Base-by-base conservation (phyloP, 1,140 invertebrate genomes). In the Rhynchophorus ferrugineus region DNA sequence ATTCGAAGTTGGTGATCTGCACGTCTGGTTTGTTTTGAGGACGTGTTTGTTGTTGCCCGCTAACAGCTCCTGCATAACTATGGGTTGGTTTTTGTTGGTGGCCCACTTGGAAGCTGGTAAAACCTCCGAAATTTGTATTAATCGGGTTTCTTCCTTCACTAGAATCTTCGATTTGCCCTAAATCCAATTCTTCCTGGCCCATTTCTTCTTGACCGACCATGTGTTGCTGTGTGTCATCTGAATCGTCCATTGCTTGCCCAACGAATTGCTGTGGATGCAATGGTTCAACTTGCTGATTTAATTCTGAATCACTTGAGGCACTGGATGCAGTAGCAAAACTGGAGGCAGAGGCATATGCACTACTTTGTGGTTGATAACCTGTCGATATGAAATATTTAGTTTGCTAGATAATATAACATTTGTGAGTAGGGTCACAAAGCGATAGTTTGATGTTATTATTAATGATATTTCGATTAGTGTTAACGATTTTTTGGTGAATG, bases 241-340 rank as follows among this genome's bases (percentile, higher is more conserved):
- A 36, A 34, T 49, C 37, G 14, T 49, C 52, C 3, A 17, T 48
- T 54, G 36, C 18, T 54, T 44, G 6, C 52, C 45, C 21, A 34
- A 33, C 13, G 21, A 22, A 22, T 41, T 29, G 8, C 41, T 13
- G 1, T 54, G 21, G 17, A 3, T 13, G 13, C 22, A 48, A 34
- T 24, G 22, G 35, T 5, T 37, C 51, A 14, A 46, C 19, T 44
- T 33, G 41, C 24, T 45, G 49, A 37, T 16, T 33, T 18, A 33
- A 13, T 20, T 56, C 48, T 6, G 54, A 49, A 43, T 56, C 48
- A 20, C 47, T 49, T 56, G 54, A 5, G 49, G 49, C 8, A 42
- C 19, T 20, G 11, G 1, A 11, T 49, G n/a, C 7, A 9, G 22
- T 46, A 14, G 14, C 24, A 14, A 13, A 16, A 5, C 34, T 39